Evolutionary conservation across 2,888 invertebrate species (phyloP).

Genomic region (Pollenia griseotomentosa): DNA sequence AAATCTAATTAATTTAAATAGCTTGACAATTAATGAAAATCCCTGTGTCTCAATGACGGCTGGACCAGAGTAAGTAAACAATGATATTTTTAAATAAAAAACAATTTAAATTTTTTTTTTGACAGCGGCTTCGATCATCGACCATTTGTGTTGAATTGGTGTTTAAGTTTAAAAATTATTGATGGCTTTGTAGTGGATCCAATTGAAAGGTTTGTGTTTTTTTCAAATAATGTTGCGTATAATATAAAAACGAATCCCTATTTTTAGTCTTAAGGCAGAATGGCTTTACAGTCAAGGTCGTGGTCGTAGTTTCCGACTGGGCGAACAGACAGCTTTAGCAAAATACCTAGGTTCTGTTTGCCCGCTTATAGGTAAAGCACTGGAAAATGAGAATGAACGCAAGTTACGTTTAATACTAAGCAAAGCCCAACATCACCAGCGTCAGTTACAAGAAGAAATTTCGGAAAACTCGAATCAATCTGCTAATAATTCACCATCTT

Average conservation of each 20-base stretch:
- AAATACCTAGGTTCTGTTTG: conserved; percentile 94
- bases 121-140: conserved; percentile 95
- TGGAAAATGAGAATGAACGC: conserved; percentile 94
- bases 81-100: not conserved
- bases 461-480: conserved; percentile 83
- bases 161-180: conserved; percentile 93
- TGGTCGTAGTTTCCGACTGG: conserved; percentile 93
- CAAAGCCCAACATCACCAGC: conserved; percentile 96
- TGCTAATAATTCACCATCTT: conserved; percentile 83
- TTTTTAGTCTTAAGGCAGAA: conserved; percentile 93
- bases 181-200: conserved; percentile 96
- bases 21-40: conserved; percentile 94
- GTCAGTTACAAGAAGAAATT: conserved; percentile 91
- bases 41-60: conserved; percentile 93
- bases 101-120: conserved; percentile 62
- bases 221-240: conserved; percentile 11
- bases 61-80: conserved; percentile 87
- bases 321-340: conserved; percentile 92
- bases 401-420: conserved; percentile 93
- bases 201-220: conserved; percentile 89
- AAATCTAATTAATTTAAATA: conserved; percentile 90
- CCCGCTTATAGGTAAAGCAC: conserved; percentile 91
- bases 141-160: conserved; percentile 97
- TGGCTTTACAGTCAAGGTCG: conserved; percentile 98
- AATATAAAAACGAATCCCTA: not conserved